Evolutionary conservation across 2,113 vertebrate species (phyloP).

Genomic region (Pseudopodoces humilis): DNA sequence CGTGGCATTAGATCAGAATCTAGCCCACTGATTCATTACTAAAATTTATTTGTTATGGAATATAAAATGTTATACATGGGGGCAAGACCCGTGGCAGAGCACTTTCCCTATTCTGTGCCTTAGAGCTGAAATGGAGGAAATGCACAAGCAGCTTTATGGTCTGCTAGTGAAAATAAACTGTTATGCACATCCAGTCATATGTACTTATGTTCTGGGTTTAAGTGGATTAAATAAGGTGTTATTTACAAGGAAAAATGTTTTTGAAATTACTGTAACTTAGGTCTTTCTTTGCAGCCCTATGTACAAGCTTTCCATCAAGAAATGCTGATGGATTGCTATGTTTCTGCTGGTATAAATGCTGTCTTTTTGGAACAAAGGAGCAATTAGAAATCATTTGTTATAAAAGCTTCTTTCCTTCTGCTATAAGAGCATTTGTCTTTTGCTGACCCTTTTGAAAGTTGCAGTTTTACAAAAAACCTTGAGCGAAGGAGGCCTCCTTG

Average conservation of each 20-base stretch:
- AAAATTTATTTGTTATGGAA: neutral
- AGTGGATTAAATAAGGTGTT: constrained; percentile 49
- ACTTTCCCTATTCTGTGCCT: neutral
- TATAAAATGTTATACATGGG: neutral
- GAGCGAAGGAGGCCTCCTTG: constrained; percentile 75
- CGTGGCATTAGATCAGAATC: neutral
- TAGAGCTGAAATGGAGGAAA: neutral
- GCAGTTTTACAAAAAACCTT: constrained; percentile 77
- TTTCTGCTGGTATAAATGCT: constrained; percentile 79
- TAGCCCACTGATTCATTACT: neutral
- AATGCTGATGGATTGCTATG: constrained; percentile 74
- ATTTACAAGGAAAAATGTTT: constrained; percentile 73
- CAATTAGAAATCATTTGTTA: constrained; percentile 97
- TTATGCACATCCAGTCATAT: constrained; percentile 4
- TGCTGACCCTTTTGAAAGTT: constrained; percentile 91
- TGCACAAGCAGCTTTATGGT: neutral
- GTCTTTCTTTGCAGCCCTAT: constrained; percentile 60
- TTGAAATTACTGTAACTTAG: constrained; percentile 79
- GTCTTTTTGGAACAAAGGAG: constrained; percentile 88
- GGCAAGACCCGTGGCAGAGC: neutral
- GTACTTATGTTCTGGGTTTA: constrained; percentile 44
- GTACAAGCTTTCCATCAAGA: constrained; percentile 82
- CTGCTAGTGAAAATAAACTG: neutral
- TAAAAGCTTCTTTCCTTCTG: constrained; percentile 91
- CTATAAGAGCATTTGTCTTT: constrained; percentile 86